These are phyloP conservation scores for Limanda limanda DNA, from an alignment of 2,113 vertebrate species.

Conservation along the genomic window DNA sequence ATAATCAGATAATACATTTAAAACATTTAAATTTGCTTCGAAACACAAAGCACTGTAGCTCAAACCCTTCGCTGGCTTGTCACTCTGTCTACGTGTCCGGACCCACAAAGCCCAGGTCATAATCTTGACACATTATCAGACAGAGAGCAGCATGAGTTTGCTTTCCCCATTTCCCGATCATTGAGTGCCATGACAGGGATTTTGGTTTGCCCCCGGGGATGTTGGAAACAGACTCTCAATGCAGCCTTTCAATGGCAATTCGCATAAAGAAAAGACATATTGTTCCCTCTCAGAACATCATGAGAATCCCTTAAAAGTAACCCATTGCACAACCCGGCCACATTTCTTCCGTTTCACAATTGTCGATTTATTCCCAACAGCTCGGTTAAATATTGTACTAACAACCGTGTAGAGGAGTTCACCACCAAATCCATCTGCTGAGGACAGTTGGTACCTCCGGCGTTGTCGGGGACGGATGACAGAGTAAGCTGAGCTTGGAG, in stretches of 20 bases:
- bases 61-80: not conserved
- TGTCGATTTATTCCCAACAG: slow-evolving; percentile 52
- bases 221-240: slow-evolving; percentile 66
- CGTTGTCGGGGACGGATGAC: slow-evolving; percentile 11
- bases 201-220: slow-evolving; percentile 48
- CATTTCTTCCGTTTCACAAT: slow-evolving; percentile 48
- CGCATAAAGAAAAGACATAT: slow-evolving; percentile 65
- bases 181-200: slow-evolving; percentile 48
- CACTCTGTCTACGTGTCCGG: not conserved
- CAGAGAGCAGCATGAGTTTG: slow-evolving; percentile 18
- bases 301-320: slow-evolving; percentile 72
- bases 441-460: slow-evolving; percentile 45
- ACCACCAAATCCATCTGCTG: slow-evolving; percentile 34
- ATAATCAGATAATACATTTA: no score
- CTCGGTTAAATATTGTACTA: slow-evolving; percentile 47
- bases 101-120: not conserved
- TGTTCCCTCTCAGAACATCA: slow-evolving; percentile 64
- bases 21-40: no score
- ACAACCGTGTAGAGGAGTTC: slow-evolving; percentile 38
- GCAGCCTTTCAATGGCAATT: slow-evolving; percentile 64
- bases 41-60: not conserved
- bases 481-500: not conserved
- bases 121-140: slow-evolving; percentile 8
- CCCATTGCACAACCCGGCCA: slow-evolving; percentile 51
- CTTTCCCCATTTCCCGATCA: slow-evolving; percentile 28